Conservation (phyloP, 53 echinoderm and acorn worm species). For the Patiria pectinifera region DNA sequence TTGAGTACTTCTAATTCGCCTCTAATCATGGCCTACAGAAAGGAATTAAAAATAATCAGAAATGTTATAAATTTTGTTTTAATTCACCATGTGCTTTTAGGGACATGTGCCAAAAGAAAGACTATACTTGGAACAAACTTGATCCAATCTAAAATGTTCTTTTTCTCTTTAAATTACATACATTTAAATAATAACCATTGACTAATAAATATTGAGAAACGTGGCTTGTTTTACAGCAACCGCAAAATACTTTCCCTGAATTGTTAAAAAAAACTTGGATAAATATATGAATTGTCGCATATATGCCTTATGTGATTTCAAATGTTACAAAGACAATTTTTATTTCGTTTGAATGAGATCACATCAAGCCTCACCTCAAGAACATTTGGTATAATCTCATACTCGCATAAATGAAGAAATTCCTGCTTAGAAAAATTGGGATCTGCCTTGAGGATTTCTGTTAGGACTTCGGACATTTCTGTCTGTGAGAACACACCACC, state of each 20-base stretch:
- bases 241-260: background rate
- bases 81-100: constrained; percentile 80
- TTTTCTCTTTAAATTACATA: too few species aligned
- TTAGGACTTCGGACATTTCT: constrained; percentile 97
- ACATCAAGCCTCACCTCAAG: constrained; percentile 78
- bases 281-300: too few species aligned
- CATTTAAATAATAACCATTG: too few species aligned
- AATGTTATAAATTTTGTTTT: background rate
- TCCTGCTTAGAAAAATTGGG: constrained; percentile 89
- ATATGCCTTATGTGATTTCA: too few species aligned
- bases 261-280: background rate
- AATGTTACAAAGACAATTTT: too few species aligned
- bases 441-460: constrained; percentile 96
- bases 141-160: too few species aligned
- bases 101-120: background rate
- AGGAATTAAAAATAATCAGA: background rate
- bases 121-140: too few species aligned
- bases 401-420: constrained; percentile 90
- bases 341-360: too few species aligned
- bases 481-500: constrained; percentile 93
- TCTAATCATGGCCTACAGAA: constrained; percentile 93
- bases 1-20: constrained; percentile 98
- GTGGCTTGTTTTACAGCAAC: too few species aligned
- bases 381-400: constrained; percentile 98
- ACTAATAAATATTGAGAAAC: too few species aligned